Evolutionary conservation across 2,888 invertebrate species (phyloP).

Genomic region (Agriopis aurantiaria): DNA sequence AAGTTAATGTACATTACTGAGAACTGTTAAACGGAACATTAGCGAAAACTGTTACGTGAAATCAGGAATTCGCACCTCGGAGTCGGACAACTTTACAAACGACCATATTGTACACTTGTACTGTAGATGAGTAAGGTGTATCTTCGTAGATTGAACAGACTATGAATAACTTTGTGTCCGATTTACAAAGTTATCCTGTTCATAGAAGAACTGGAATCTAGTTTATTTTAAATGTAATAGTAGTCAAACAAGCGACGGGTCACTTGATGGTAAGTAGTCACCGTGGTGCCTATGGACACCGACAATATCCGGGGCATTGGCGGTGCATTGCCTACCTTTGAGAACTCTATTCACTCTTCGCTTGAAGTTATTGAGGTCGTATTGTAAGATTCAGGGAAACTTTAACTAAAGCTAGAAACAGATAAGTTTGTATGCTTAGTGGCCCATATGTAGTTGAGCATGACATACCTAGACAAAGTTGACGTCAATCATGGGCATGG

Average conservation of each 20-base stretch:
- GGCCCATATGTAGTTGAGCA: neutral
- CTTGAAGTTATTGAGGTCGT: too few relatives aligned
- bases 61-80: slow-evolving; percentile 28
- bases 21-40: slow-evolving; percentile 44
- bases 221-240: too few relatives aligned
- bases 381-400: neutral
- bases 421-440: neutral
- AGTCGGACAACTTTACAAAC: slow-evolving; percentile 5
- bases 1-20: slow-evolving; percentile 40
- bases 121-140: neutral
- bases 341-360: too few relatives aligned
- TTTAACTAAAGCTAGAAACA: neutral
- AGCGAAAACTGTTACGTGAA: slow-evolving; percentile 41
- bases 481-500: slow-evolving; percentile 18
- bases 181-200: too few relatives aligned
- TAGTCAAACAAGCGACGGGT: too few relatives aligned
- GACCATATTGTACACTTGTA: neutral
- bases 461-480: slow-evolving; percentile 20
- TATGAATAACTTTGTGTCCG: too few relatives aligned
- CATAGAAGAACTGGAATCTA: too few relatives aligned
- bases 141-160: too few relatives aligned
- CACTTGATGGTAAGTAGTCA: too few relatives aligned
- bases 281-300: too few relatives aligned
- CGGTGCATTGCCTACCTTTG: too few relatives aligned
- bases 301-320: too few relatives aligned